Evolutionary conservation across 92 coral and sea anemone species (phyloP), one percentile per base, ranked within the genome.

Genomic region (Montipora capitata): DNA sequence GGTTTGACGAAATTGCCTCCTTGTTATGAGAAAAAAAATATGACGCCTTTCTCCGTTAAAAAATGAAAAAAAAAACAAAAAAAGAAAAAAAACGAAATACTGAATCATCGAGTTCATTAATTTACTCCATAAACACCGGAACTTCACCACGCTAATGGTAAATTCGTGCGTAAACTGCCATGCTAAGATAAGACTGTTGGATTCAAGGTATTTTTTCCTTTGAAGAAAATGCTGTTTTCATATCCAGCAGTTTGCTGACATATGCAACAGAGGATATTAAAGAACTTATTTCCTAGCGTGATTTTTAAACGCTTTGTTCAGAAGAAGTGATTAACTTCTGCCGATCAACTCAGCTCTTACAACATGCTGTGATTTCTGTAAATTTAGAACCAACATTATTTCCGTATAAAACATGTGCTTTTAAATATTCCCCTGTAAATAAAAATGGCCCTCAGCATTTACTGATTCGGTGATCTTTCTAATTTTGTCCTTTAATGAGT

Each of bases 401-500:
- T 51, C 27, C 35, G 43, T 44, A 54, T 72, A 62, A 83, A 83
- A 72, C 73, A 83, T 45, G 87, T 83, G 87, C 87, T 83, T 72
- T 59, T 83, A 72, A 83, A 83, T 72, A 83, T 83, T 72, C 87
- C 58, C 72, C 72, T 83, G 87, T 83, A 83, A 83, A 83, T 58
- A 57, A 73, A 69, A 72, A 61, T 40, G 43, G 72, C 57, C 20
- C 20, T 59, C 49, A 75, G 58, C 69, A 41, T 83, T 83, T 58
- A 76, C 85, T n/a, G 72, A 18, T 83, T 83, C 57, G 77, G 56
- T n/a, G 52, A 41, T 6, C 40, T 3, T 51, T 72, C 62, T 8
- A 4, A 44, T 49, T 72, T 12, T 4, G 14, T 73, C 38, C 38
- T 43, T 62, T 49, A 44, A 57, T 68, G 4, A 10, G 16, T 2